Evolutionary conservation across 2,888 invertebrate genomes (phyloP), one percentile per base, ranked within the genome.

Genomic region (Mimumesa dahlbomi): DNA sequence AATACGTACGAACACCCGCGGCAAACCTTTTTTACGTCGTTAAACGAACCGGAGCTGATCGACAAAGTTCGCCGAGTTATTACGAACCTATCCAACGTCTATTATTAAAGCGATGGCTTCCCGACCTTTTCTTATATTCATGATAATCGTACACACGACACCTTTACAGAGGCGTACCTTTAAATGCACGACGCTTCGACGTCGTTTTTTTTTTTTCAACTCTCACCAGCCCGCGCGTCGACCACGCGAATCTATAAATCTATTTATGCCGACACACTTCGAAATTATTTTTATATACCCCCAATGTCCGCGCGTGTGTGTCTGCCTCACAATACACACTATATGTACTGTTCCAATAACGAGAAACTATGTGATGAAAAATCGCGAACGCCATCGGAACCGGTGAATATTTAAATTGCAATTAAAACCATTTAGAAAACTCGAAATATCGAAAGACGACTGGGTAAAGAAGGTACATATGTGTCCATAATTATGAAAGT

Each of bases 81-180:
- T 46, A 36, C 34, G 34, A 43, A 43, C n/a, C 43, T 13, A 50
- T 16, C 5, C 42, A 11, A 7, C 19, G 7, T 6, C 40, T 49
- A 54, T 56, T 56, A 63, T 63, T 63, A 54, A 40, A 16, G 13
- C 61, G 46, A 36, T 45, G 25, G 42, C 42, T 42, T 34, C 56
- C 42, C 63, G 54, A 63, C 54, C 63, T 63, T 42, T 62, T 42
- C 54, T 56, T 40, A 21, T 42, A 63, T 56, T 63, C 63, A 34
- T 42, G 63, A 54, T 42, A 63, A 53, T 53, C 53, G 45, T 16
- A 46, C 31, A 31, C 49, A 49, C 14, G 14, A 7, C 18, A 21
- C 42, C 18, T 38, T 19, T n/a, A 22, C 34, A 48, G 21, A 16
- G 42, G 14, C 21, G 31, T 21, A 13, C 7, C 48, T 48, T 29